A percentile compares a stretch with the other conserved stretches of the same genome.
These are phyloP conservation scores for Trisateles emortualis DNA, from an alignment of 2,888 invertebrate species.

Conservation along the genomic window DNA sequence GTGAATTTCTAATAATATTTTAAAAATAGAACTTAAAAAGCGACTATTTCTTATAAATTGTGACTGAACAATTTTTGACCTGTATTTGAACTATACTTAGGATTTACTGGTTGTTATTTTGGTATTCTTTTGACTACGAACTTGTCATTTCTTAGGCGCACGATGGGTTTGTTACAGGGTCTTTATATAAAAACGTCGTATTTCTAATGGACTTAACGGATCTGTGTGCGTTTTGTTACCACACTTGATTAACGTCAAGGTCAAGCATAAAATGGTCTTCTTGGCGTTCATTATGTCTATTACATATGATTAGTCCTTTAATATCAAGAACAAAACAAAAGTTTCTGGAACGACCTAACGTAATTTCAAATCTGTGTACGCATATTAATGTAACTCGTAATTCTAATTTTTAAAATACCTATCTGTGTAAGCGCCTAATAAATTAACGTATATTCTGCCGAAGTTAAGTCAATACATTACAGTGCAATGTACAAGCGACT, in stretches of 20 bases:
- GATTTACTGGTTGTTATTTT: slow-evolving; percentile 76
- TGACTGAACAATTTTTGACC: slow-evolving; percentile 82
- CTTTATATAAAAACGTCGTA: background rate
- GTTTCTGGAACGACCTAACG: too few species aligned
- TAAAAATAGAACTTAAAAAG: slow-evolving; percentile 52
- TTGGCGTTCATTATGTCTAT: too few species aligned
- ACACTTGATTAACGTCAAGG: too few species aligned
- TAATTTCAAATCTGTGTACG: too few species aligned
- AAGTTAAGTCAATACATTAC: background rate
- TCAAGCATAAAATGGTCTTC: too few species aligned
- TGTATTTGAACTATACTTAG: slow-evolving; percentile 73
- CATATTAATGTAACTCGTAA: too few species aligned
- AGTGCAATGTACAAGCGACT: background rate
- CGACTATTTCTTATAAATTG: slow-evolving; percentile 77
- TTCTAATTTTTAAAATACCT: too few species aligned
- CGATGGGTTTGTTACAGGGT: slow-evolving; percentile 26
- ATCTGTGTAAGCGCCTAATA: too few species aligned
- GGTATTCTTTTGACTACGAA: slow-evolving; percentile 62
- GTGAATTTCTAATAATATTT: slow-evolving; percentile 62
- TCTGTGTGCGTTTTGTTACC: too few species aligned
- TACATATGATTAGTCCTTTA: too few species aligned
- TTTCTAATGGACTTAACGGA: background rate
- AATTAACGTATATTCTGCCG: background rate
- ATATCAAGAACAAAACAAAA: too few species aligned
- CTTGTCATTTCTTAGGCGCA: slow-evolving; percentile 50